phyloP scores from a whole-genome alignment of 1,140 invertebrate genomes.

The Psix sp. region DNA sequence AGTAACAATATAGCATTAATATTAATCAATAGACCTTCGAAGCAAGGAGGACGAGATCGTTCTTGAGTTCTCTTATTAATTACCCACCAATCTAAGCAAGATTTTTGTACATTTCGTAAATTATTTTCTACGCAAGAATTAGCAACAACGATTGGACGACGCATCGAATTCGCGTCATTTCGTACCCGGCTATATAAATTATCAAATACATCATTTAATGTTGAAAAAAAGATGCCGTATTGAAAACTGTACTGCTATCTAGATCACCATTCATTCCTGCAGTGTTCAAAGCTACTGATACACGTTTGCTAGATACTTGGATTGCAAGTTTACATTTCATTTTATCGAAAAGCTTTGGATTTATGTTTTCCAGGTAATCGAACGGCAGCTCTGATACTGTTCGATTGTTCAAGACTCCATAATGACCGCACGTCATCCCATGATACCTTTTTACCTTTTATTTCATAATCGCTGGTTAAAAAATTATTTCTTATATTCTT shows the following conservation, averaged over 20 bases:
- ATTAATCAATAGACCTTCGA: not conserved
- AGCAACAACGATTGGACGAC: not conserved
- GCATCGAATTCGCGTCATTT: constrained; percentile 12
- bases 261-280: constrained; percentile 2
- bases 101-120: not conserved
- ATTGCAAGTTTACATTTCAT: constrained; percentile 61
- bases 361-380: constrained; percentile 50
- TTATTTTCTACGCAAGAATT: not conserved
- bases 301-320: constrained; percentile 59
- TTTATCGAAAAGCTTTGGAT: constrained; percentile 63
- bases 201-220: not conserved
- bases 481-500: constrained; percentile 5
- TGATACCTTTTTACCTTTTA: not conserved
- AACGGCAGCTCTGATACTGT: not conserved
- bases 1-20: constrained; percentile 3
- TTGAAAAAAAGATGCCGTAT: not conserved
- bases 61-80: not conserved
- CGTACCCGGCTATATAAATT: not conserved
- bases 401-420: not conserved
- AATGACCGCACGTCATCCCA: not conserved
- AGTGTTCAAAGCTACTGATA: constrained; percentile 53
- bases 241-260: not conserved
- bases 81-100: not conserved
- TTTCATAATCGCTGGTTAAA: not conserved
- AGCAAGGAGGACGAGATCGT: constrained; percentile 1